phyloP scores from a whole-genome alignment of 2,888 invertebrate species.

The Metalampra italica region DNA sequence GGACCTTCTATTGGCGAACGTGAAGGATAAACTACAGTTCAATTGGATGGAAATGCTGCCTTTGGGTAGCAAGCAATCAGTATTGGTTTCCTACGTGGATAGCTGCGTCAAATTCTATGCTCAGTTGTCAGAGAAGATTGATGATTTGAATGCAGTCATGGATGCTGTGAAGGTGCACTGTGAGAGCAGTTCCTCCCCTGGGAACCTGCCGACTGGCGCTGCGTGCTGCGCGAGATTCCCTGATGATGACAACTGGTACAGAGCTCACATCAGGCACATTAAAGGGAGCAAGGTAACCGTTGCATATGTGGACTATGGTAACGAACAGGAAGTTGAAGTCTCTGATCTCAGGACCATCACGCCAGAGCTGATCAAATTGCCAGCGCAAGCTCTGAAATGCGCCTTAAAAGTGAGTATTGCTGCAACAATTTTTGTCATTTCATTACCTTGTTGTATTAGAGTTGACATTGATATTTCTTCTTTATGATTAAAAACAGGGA shows the following conservation, averaged over 20 bases:
- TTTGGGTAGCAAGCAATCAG: slow-evolving; percentile 58
- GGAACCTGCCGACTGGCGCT: slow-evolving; percentile 76
- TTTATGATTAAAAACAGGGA: slow-evolving; percentile 37
- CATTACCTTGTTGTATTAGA: neutral
- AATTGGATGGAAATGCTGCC: slow-evolving; percentile 57
- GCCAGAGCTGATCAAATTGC: slow-evolving; percentile 80
- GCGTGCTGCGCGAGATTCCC: slow-evolving; percentile 90
- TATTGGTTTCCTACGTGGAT: slow-evolving; percentile 82
- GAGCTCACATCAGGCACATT: slow-evolving; percentile 86
- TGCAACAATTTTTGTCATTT: neutral
- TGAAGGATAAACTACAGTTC: slow-evolving; percentile 63
- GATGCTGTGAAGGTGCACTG: slow-evolving; percentile 81
- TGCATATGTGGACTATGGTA: slow-evolving; percentile 96
- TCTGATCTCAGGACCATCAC: slow-evolving; percentile 81
- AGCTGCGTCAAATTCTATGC: slow-evolving; percentile 86
- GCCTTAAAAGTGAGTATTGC: slow-evolving; percentile 78
- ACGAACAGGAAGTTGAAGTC: slow-evolving; percentile 86
- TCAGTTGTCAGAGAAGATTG: slow-evolving; percentile 81
- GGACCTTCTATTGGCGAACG: slow-evolving; percentile 70
- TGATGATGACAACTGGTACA: slow-evolving; percentile 92
- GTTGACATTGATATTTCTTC: neutral
- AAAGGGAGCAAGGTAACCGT: slow-evolving; percentile 81
- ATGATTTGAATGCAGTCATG: slow-evolving; percentile 82
- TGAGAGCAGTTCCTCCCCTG: slow-evolving; percentile 61
- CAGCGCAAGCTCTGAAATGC: slow-evolving; percentile 88